Conservation (phyloP, 2,113 vertebrate species). For the Myxocyprinus asiaticus region DNA sequence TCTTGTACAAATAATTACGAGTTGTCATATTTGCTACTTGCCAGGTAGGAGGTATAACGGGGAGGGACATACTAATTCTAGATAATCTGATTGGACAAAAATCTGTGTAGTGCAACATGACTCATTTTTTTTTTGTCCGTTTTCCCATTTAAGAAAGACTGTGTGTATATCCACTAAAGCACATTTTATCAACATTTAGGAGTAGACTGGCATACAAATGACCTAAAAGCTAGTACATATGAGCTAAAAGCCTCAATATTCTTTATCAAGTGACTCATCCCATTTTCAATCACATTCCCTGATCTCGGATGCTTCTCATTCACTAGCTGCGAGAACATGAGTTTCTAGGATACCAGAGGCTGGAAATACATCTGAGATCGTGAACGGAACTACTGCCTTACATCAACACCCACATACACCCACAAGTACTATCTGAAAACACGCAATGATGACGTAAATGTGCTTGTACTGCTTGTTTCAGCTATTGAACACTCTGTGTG, state of each 20-base stretch:
- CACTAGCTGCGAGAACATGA: neutral
- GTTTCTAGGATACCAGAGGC: conserved; percentile 20
- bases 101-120: too few species aligned
- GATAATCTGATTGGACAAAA: too few species aligned
- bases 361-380: conserved; percentile 8
- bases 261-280: conserved; percentile 15
- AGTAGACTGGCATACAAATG: too few species aligned
- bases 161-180: too few species aligned
- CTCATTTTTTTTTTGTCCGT: too few species aligned
- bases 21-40: too few species aligned
- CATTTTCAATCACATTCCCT: conserved; percentile 22
- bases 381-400: neutral
- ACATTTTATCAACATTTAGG: too few species aligned
- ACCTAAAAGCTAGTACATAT: too few species aligned
- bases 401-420: conserved; percentile 28
- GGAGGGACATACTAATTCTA: too few species aligned
- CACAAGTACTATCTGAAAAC: neutral
- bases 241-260: neutral
- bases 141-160: too few species aligned
- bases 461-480: neutral
- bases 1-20: too few species aligned
- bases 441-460: neutral
- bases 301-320: conserved; percentile 11
- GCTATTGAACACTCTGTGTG: neutral
- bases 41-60: too few species aligned